Percentiles rank a stretch among this genome's conserved stretches.
phyloP scores from a whole-genome alignment of 2,888 invertebrate genomes.

The Xylocampa areola region DNA sequence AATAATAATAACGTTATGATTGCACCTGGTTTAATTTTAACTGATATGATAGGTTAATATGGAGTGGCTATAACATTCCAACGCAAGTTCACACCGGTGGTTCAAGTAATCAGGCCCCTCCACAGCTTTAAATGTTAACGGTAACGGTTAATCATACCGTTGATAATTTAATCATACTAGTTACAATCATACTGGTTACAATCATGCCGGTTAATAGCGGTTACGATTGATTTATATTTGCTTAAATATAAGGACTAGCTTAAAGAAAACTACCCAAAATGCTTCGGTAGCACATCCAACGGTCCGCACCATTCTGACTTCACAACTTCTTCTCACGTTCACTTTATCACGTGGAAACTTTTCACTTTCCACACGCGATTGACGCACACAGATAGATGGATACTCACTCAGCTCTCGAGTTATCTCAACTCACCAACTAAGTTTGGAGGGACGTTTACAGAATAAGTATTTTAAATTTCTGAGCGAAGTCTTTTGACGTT shows the following conservation, averaged over 20 bases:
- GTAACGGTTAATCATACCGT: too few species aligned
- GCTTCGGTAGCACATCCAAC: slow-evolving; percentile 32
- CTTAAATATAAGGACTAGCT: slow-evolving; percentile 18
- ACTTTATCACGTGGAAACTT: slow-evolving; percentile 72
- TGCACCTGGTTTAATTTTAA: too few species aligned
- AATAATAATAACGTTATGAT: too few species aligned
- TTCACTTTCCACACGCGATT: slow-evolving; percentile 78
- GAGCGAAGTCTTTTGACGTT: slow-evolving; percentile 16
- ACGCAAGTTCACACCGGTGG: too few species aligned
- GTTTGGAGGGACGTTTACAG: slow-evolving; percentile 49
- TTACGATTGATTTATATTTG: too few species aligned
- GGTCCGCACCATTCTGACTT: slow-evolving; percentile 23
- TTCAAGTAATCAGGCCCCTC: too few species aligned
- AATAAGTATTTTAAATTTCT: slow-evolving; percentile 51
- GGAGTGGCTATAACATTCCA: too few species aligned
- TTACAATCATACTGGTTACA: too few species aligned
- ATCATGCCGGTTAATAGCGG: too few species aligned
- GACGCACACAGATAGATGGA: slow-evolving; percentile 64
- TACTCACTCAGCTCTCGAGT: slow-evolving; percentile 57
- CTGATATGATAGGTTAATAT: too few species aligned
- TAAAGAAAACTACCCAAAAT: not conserved
- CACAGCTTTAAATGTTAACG: too few species aligned
- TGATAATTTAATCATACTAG: too few species aligned
- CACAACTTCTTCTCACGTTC: slow-evolving; percentile 63
- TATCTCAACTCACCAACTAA: slow-evolving; percentile 54